These are phyloP conservation scores for Perognathus longimembris DNA, from an alignment of 2,113 vertebrate species.

Conservation along the genomic window DNA sequence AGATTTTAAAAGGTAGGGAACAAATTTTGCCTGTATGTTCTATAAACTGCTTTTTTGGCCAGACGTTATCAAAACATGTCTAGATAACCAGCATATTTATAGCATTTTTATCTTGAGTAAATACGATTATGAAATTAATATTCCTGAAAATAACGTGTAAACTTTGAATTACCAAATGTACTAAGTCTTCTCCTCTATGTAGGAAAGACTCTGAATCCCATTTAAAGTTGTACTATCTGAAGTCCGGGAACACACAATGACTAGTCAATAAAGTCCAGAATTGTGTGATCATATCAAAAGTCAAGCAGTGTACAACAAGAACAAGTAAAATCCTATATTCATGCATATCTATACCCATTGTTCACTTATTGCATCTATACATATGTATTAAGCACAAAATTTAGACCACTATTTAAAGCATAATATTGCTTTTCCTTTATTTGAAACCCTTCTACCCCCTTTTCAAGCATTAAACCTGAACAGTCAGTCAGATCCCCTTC, in stretches of 20 bases:
- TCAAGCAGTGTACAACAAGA: background rate
- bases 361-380: background rate
- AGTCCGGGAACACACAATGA: background rate
- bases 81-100: background rate
- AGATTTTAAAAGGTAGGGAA: slow-evolving; percentile 10
- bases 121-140: slow-evolving; percentile 17
- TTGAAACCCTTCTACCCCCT: background rate
- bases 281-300: background rate
- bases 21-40: background rate
- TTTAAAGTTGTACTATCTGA: slow-evolving; percentile 17
- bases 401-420: background rate
- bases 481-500: background rate
- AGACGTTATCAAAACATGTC: slow-evolving; percentile 29
- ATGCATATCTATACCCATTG: background rate
- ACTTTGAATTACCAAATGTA: slow-evolving; percentile 4
- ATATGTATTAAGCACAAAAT: background rate
- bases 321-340: background rate
- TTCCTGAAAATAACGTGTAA: slow-evolving; percentile 22
- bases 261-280: background rate
- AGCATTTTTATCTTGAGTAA: slow-evolving; percentile 18
- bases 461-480: background rate
- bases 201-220: background rate
- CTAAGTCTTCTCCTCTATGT: background rate
- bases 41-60: slow-evolving; percentile 13
- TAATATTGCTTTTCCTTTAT: background rate